Evolutionary conservation across 1,140 invertebrate genomes (phyloP), one percentile per base, ranked within the genome.

Genomic region (Steinernema khuongi): DNA sequence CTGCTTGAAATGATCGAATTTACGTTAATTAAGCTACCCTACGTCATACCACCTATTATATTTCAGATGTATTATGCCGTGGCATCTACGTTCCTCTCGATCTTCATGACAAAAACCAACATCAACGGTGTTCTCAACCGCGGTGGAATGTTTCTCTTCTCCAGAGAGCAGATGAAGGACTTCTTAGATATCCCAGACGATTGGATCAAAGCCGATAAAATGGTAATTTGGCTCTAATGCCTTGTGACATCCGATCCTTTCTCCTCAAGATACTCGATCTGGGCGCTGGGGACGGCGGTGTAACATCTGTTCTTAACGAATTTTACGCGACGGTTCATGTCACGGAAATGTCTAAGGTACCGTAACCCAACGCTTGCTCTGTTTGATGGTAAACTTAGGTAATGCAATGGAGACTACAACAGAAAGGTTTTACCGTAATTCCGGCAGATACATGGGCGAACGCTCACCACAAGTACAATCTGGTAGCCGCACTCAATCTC

Each of bases 101-200:
- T 89, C 81, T 93, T 93, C 86, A 90, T 92, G 90, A 90, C 91
- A 0, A 89, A 90, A 80, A 94, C 92, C 1, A 91, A 91, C 44
- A 90, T 93, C 68, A 93, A 93, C 87, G 92, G 92, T 74, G 89
- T 93, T 83, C 87, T 95, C 7, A 89, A 90, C 19, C 88, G 93
- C 44, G 94, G 94, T 18, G 94, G 92, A 0, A 96, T 96, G 94
- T 94, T 94, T 87, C 92, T 96, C 1, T 90, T 94, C 77, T 95
- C 93, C 0, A 86, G 88, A 31, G 85, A 88, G 26, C 93, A 95
- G 82, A 91, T 94, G 74, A 86, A 88, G 76, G 84, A 87, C 72
- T 87, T 95, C 69, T 87, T 93, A 4, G 72, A 74, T n/a, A 36
- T 74, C 36, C 77, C 86, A 1, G 71, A 71, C 14, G 79, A 83